Evolutionary conservation across 2,113 vertebrate species (phyloP), one percentile per base, ranked within the genome.

Genomic region (Phoenicopterus ruber): DNA sequence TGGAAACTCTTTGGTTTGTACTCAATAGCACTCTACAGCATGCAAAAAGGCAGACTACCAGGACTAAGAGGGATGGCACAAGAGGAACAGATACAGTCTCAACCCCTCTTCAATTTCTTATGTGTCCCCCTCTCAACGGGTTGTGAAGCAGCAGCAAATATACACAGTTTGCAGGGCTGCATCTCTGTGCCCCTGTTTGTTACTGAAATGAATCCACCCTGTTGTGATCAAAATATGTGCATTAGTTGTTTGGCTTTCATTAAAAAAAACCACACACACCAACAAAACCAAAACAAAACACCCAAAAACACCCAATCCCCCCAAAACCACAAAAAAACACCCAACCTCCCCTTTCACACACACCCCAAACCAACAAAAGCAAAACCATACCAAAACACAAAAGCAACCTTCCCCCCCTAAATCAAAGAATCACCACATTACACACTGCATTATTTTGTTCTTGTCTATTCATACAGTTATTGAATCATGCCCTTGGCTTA

Each of bases 151-250:
- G 77, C 26, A 95, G 74, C 29, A 86, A 65, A 42, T 72, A 59
- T 11, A 50, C 32, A 92, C 32, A 88, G 80, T 83, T 72, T 92
- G 66, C 54, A 94, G 54, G 38, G 86, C 67, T 80, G 76, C 59
- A 90, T 46, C 86, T 86, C 80, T 86, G 71, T 65, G 63, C 50
- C 86, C 91, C 40, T 82, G 34, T 63, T 93, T 92, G 70, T 81
- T 77, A 90, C 63, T 28, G 69, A 95, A 80, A 94, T 49, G 40
- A 88, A 86, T 83, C 67, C 86, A 92, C 36, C 44, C 66, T 94
- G 71, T 94, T 69, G 42, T 1, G 0, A 86, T 71, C 72, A 92
- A 95, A 95, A 94, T 38, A 88, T 1, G 15, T 29, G 5, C 83
- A 88, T 80, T 83, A 80, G 55, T 78, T 85, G 28, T 26, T 67